Percentiles rank a stretch among this genome's conserved stretches.
Evolutionary conservation across 1,140 invertebrate genomes (phyloP).

Genomic region (Drosophila varians): DNA sequence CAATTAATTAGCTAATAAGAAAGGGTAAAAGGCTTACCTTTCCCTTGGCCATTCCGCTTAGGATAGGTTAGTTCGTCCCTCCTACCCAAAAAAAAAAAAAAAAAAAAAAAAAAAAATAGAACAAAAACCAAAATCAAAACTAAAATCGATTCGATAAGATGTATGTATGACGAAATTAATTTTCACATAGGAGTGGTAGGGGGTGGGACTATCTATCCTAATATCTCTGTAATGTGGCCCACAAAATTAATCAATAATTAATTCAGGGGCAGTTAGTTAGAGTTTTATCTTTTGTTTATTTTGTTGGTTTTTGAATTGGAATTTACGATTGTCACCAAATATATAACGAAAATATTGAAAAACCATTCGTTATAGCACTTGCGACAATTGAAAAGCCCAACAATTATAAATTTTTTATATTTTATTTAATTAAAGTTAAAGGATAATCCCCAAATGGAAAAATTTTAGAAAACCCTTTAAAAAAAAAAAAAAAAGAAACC

Average conservation of each 20-base stretch:
- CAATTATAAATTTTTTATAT: too few relatives aligned
- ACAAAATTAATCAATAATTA: constrained; percentile 24
- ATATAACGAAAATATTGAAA: too few relatives aligned
- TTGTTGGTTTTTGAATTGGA: too few relatives aligned
- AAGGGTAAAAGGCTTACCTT: not conserved
- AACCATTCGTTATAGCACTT: too few relatives aligned
- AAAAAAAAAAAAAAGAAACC: too few relatives aligned
- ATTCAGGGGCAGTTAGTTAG: too few relatives aligned
- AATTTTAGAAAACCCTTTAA: not conserved
- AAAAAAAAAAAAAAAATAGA: too few relatives aligned
- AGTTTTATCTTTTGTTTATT: not conserved
- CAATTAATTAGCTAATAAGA: constrained; percentile 25
- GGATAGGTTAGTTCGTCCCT: constrained; percentile 46
- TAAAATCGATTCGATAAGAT: constrained; percentile 23
- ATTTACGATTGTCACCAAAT: too few relatives aligned
- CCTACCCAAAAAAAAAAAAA: not conserved
- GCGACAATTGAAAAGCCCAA: too few relatives aligned
- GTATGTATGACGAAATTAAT: constrained; percentile 30
- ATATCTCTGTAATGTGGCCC: constrained; percentile 8
- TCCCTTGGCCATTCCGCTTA: constrained; percentile 21
- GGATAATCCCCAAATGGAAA: too few relatives aligned
- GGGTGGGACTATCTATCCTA: constrained; percentile 2
- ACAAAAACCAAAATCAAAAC: not conserved
- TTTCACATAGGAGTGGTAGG: constrained; percentile 24
- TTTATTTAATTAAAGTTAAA: too few relatives aligned